Evolutionary conservation across 2,888 invertebrate genomes (phyloP).

Genomic region (Sinhomidia bicolor): DNA sequence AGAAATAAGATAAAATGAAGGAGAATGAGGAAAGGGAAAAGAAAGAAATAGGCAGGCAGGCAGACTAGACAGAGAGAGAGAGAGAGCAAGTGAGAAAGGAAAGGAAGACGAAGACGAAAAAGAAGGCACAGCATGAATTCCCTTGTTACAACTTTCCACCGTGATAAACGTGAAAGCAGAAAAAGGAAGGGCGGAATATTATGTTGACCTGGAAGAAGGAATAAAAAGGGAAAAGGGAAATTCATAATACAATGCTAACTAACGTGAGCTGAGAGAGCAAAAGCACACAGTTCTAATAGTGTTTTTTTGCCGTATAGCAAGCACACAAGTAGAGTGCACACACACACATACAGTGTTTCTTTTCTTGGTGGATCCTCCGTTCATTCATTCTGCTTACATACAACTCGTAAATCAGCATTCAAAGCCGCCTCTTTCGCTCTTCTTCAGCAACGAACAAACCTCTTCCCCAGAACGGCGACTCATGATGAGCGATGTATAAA

Average conservation of each 20-base stretch:
- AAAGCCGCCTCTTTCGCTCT: slow-evolving; percentile 64
- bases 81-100: slow-evolving; percentile 5
- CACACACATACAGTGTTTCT: slow-evolving; percentile 19
- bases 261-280: neutral
- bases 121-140: slow-evolving; percentile 68
- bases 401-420: slow-evolving; percentile 73
- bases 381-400: slow-evolving; percentile 71
- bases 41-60: neutral
- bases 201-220: slow-evolving; percentile 57
- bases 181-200: slow-evolving; percentile 54
- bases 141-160: slow-evolving; percentile 68
- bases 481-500: slow-evolving; percentile 53
- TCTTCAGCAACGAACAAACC: slow-evolving; percentile 13
- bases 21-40: slow-evolving; percentile 6
- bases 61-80: too few species aligned
- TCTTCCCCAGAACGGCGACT: slow-evolving; percentile 47
- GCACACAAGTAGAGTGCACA: neutral
- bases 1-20: slow-evolving; percentile 51
- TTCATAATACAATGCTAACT: slow-evolving; percentile 16
- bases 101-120: slow-evolving; percentile 31
- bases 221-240: slow-evolving; percentile 1
- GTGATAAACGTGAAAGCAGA: slow-evolving; percentile 58
- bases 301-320: slow-evolving; percentile 17
- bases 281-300: neutral
- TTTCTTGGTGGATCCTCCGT: slow-evolving; percentile 38